phyloP scores from a whole-genome alignment of 1,140 invertebrate genomes.

The Colletes gigas region DNA sequence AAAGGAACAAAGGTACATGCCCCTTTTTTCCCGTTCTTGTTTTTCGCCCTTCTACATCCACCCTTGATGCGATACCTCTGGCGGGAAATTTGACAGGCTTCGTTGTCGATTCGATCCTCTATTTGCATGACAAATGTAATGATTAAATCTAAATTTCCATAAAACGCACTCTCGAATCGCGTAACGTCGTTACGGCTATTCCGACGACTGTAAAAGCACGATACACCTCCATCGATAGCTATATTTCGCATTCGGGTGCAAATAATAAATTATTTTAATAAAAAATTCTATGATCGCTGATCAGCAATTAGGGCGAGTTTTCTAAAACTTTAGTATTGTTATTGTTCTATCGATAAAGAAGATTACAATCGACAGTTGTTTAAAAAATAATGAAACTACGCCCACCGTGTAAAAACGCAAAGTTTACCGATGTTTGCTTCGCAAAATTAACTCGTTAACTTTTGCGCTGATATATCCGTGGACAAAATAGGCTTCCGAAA shows the following conservation, averaged over 20 bases:
- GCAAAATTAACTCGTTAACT: not conserved
- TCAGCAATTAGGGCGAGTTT: too few relatives aligned
- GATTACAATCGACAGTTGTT: too few relatives aligned
- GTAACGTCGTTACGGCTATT: not conserved
- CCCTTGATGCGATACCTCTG: slow-evolving; percentile 14
- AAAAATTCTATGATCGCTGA: too few relatives aligned
- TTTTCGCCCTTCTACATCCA: slow-evolving; percentile 4
- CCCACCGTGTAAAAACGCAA: too few relatives aligned
- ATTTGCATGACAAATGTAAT: slow-evolving; percentile 13
- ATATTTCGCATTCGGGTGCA: too few relatives aligned
- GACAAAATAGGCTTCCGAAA: not conserved
- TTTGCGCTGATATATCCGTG: not conserved
- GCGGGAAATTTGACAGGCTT: slow-evolving; percentile 21
- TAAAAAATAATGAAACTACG: too few relatives aligned
- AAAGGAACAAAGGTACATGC: slow-evolving; percentile 53
- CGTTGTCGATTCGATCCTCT: slow-evolving; percentile 12
- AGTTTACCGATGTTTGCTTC: too few relatives aligned
- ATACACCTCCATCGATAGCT: too few relatives aligned
- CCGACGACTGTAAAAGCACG: too few relatives aligned
- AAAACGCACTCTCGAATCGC: not conserved
- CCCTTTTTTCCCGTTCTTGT: not conserved
- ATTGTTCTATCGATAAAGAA: too few relatives aligned
- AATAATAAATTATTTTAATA: too few relatives aligned
- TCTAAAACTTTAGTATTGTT: too few relatives aligned
- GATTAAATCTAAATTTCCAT: not conserved